Conservation (phyloP, 2,888 invertebrate genomes). For the Anthrax anthrax region DNA sequence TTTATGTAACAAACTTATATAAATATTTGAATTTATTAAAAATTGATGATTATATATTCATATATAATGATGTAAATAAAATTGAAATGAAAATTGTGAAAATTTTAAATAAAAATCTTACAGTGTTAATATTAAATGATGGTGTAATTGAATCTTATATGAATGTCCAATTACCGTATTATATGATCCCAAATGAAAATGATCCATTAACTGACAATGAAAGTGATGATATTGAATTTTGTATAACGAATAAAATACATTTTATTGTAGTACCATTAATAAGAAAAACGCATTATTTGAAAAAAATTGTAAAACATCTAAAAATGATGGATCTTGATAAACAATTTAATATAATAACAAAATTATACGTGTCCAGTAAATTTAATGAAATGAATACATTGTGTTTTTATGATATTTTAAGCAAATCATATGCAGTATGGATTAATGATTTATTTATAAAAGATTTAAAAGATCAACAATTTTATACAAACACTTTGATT, state of each 20-base stretch:
- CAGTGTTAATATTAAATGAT: conserved; percentile 20
- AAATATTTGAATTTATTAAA: conserved; percentile 20
- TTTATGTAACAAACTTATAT: conserved; percentile 24
- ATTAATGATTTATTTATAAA: conserved; percentile 20
- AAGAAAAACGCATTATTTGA: conserved; percentile 20
- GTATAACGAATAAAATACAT: conserved; percentile 18
- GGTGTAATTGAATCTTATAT: conserved; percentile 25
- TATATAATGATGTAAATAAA: conserved; percentile 7
- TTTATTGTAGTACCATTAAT: conserved; percentile 24
- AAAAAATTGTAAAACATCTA: conserved; percentile 15
- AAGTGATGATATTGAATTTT: conserved; percentile 17
- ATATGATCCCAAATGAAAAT: conserved; percentile 2
- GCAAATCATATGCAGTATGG: conserved; percentile 25
- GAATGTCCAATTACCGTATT: conserved; percentile 24
- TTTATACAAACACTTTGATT: too few relatives aligned
- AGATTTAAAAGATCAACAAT: neutral
- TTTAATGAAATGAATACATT: conserved; percentile 22
- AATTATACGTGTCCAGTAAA: conserved; percentile 18
- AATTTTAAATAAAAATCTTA: conserved; percentile 15
- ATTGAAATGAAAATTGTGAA: conserved; percentile 17
- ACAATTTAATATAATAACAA: neutral
- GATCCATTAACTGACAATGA: too few relatives aligned
- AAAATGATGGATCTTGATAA: conserved; percentile 11
- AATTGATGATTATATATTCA: conserved; percentile 19
- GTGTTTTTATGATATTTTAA: conserved; percentile 24